Evolutionary conservation across 1,140 invertebrate genomes (phyloP).

Genomic region (Piezodorus guildinii): DNA sequence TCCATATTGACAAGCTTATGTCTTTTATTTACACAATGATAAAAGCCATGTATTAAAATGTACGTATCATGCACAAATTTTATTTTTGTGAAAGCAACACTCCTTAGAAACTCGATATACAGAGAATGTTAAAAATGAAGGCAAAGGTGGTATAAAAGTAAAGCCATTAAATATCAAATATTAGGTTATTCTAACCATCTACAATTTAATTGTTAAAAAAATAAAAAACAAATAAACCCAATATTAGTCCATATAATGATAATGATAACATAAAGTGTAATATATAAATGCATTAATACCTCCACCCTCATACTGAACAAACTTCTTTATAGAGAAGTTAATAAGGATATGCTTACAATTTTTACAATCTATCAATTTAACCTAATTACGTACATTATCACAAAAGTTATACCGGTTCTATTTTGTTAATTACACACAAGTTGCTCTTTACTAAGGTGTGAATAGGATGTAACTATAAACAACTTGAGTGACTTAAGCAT

Average conservation of each 20-base stretch:
- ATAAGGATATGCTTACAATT: conserved; percentile 12
- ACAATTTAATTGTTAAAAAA: background rate
- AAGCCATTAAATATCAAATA: too few relatives aligned
- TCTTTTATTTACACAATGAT: conserved; percentile 10
- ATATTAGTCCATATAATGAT: background rate
- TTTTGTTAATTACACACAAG: conserved; percentile 3
- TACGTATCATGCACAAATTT: background rate
- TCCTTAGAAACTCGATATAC: background rate
- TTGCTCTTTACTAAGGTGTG: background rate
- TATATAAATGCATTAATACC: background rate
- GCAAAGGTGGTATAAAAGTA: background rate
- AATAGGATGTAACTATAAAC: background rate
- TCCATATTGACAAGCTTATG: background rate
- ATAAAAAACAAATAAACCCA: background rate
- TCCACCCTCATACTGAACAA: background rate
- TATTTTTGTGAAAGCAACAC: background rate
- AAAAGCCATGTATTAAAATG: conserved; percentile 5
- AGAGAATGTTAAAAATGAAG: conserved; percentile 5
- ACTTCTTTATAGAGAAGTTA: background rate
- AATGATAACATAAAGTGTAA: background rate
- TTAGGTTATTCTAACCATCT: too few relatives aligned
- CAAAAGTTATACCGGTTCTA: conserved; percentile 12
- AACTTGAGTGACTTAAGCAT: conserved; percentile 11
- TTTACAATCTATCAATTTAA: conserved; percentile 3
- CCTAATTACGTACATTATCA: conserved; percentile 13